These are phyloP conservation scores for Thecophora atra DNA, from an alignment of 2,888 invertebrate species.

Conservation along the genomic window DNA sequence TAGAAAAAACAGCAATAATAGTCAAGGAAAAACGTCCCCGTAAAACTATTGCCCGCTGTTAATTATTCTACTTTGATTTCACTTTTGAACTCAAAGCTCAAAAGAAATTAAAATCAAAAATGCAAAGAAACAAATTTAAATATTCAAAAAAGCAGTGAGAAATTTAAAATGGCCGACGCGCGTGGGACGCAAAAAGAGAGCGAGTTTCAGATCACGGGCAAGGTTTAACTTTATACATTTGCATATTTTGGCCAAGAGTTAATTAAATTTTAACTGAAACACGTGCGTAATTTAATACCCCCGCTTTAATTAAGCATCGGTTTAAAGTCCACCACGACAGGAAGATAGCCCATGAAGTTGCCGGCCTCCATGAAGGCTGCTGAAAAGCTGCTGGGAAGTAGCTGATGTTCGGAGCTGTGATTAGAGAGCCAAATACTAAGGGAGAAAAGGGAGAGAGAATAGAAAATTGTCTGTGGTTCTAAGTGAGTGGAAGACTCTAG, in stretches of 20 bases:
- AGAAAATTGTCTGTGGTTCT: no score
- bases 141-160: not conserved
- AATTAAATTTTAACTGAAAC: slow-evolving; percentile 23
- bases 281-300: slow-evolving; percentile 4
- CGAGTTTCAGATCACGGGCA: not conserved
- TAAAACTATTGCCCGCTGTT: slow-evolving; percentile 21
- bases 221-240: slow-evolving; percentile 26
- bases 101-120: not conserved
- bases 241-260: slow-evolving; percentile 23
- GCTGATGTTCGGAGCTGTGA: no score
- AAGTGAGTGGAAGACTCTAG: no score
- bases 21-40: not conserved
- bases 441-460: no score
- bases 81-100: slow-evolving; percentile 21
- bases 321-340: not conserved
- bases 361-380: no score
- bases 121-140: not conserved
- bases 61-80: slow-evolving; percentile 36
- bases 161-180: not conserved
- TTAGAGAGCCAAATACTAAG: no score
- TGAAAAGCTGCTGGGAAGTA: no score
- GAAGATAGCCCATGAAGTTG: no score
- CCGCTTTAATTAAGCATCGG: slow-evolving; percentile 15
- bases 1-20: not conserved
- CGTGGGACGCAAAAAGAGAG: not conserved